phyloP scores from a whole-genome alignment of 2,888 invertebrate species.

The Malthinus flaveolus region DNA sequence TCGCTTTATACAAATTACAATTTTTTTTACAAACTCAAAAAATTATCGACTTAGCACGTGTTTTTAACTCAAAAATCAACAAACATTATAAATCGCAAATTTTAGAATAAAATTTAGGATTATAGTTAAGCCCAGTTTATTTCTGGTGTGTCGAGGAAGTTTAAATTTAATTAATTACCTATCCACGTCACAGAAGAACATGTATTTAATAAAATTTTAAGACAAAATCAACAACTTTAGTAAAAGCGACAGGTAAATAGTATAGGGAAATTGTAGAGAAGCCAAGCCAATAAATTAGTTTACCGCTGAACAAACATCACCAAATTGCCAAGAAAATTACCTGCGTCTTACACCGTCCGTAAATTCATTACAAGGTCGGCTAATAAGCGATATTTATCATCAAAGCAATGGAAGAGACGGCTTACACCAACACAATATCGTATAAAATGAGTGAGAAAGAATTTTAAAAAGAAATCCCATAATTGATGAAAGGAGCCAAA shows the following conservation, averaged over 20 bases:
- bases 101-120: too few species aligned
- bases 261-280: conserved; percentile 33
- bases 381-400: conserved; percentile 47
- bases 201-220: conserved; percentile 28
- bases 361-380: conserved; percentile 50
- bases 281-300: conserved; percentile 46
- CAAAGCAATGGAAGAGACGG: conserved; percentile 25
- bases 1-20: too few species aligned
- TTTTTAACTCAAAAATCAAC: too few species aligned
- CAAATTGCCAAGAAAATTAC: conserved; percentile 54
- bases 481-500: background rate
- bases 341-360: conserved; percentile 45
- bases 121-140: too few species aligned
- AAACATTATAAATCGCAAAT: too few species aligned
- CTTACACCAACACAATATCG: conserved; percentile 9
- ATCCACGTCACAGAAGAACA: conserved; percentile 31
- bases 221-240: conserved; percentile 33
- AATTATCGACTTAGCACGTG: too few species aligned
- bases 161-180: too few species aligned
- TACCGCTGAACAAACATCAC: conserved; percentile 50
- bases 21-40: too few species aligned
- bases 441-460: background rate
- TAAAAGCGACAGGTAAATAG: conserved; percentile 37
- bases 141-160: too few species aligned
- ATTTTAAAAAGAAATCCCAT: background rate